Evolutionary conservation across 2,113 vertebrate species (phyloP).

Genomic region (Mungos mungo): DNA sequence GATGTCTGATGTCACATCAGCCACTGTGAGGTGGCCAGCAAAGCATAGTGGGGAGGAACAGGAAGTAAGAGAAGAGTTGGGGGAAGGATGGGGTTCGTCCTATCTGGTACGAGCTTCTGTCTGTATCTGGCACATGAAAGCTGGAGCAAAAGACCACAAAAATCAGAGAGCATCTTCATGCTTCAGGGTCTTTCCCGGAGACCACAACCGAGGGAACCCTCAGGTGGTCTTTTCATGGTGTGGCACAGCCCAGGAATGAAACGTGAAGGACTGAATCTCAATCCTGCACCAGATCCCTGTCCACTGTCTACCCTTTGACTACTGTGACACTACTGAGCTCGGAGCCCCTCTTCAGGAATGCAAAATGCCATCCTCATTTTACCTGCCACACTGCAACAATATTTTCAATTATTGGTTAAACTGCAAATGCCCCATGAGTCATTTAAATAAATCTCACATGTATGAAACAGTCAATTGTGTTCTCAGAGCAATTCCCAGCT

Average conservation of each 20-base stretch:
- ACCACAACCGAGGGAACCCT: too few relatives aligned
- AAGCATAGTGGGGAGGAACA: not conserved
- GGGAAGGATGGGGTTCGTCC: not conserved
- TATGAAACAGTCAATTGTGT: conserved; percentile 77
- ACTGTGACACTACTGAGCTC: not conserved
- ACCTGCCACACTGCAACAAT: conserved; percentile 69
- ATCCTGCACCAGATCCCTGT: too few relatives aligned
- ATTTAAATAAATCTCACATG: conserved; percentile 76
- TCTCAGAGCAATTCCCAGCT: conserved; percentile 73
- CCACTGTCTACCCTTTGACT: not conserved
- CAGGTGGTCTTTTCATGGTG: not conserved
- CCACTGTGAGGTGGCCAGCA: not conserved
- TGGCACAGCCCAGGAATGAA: not conserved
- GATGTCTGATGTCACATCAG: not conserved
- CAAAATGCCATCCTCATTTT: conserved; percentile 52
- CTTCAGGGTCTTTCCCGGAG: not conserved
- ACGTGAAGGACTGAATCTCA: not conserved
- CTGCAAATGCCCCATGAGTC: conserved; percentile 66
- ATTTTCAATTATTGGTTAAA: conserved; percentile 76
- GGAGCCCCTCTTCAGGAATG: conserved; percentile 14
- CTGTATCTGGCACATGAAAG: not conserved
- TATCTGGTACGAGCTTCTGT: not conserved
- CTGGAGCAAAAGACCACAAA: not conserved
- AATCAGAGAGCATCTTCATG: not conserved
- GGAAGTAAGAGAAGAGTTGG: not conserved